Evolutionary conservation across 1,140 invertebrate species (phyloP).

Genomic region (Acromyrmex charruanus): DNA sequence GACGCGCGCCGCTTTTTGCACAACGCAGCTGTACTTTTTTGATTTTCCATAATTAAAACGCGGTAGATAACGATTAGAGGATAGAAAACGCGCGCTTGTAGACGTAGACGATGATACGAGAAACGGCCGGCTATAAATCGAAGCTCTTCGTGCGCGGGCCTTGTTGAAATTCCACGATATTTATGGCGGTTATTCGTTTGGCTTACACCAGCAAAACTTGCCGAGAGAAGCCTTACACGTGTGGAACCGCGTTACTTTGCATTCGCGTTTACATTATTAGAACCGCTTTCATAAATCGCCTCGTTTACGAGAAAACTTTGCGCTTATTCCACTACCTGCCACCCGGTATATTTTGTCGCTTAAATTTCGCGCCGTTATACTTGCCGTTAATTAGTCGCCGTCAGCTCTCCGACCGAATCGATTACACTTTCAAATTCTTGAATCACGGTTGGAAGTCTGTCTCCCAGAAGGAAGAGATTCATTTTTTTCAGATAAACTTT

Average conservation of each 20-base stretch:
- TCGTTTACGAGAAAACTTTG: constrained; percentile 61
- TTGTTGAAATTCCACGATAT: constrained; percentile 71
- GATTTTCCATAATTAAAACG: constrained; percentile 45
- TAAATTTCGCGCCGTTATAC: constrained; percentile 28
- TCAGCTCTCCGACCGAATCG: constrained; percentile 28
- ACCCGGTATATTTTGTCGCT: constrained; percentile 34
- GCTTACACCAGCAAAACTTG: constrained; percentile 69
- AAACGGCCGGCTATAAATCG: constrained; percentile 68
- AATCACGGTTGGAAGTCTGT: constrained; percentile 40
- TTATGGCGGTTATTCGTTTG: constrained; percentile 75
- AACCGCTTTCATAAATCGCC: constrained; percentile 75
- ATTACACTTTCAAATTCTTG: constrained; percentile 67
- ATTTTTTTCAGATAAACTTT: background rate
- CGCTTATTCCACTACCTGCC: background rate
- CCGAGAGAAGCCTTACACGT: constrained; percentile 21
- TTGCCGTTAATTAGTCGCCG: constrained; percentile 70
- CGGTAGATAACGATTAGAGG: constrained; percentile 59
- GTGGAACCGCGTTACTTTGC: constrained; percentile 59
- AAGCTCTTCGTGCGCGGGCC: constrained; percentile 49
- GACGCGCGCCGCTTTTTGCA: background rate
- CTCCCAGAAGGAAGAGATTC: background rate
- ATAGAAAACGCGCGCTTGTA: constrained; percentile 49
- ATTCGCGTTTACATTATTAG: constrained; percentile 72
- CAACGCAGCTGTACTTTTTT: constrained; percentile 4
- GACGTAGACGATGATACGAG: constrained; percentile 54